Evolutionary conservation across 2,113 vertebrate genomes (phyloP).

Genomic region (Lampris incognitus): DNA sequence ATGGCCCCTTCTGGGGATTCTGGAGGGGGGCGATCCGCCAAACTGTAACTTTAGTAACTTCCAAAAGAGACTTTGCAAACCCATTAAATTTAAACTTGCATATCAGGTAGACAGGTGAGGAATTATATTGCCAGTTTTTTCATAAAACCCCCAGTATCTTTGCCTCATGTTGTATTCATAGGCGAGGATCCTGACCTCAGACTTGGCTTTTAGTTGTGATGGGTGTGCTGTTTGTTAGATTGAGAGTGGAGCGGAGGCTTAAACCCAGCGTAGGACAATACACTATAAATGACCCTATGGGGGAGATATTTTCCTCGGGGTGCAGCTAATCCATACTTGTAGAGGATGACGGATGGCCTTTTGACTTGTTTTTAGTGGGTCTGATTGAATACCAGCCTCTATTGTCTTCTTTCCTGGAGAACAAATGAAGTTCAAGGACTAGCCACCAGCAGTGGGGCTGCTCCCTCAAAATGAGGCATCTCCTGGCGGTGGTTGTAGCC

Average conservation of each 20-base stretch:
- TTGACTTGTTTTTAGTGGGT: constrained; percentile 55
- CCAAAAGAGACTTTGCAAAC: constrained; percentile 32
- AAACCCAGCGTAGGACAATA: constrained; percentile 34
- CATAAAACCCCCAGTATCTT: constrained; percentile 25
- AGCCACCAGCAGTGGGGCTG: constrained; percentile 39
- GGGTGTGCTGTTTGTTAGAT: constrained; percentile 17
- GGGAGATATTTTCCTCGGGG: constrained; percentile 46
- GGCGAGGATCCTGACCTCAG: constrained; percentile 25
- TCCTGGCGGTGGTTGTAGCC: no score
- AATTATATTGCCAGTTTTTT: constrained; percentile 10
- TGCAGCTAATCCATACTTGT: constrained; percentile 54
- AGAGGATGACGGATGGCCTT: constrained; percentile 49
- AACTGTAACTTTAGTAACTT: constrained; percentile 54
- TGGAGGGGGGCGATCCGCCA: constrained; percentile 19
- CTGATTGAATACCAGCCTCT: constrained; percentile 55
- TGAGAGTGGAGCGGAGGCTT: constrained; percentile 20
- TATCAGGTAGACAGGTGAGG: constrained; percentile 22
- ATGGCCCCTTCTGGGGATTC: constrained; percentile 17
- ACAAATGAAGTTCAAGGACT: constrained; percentile 56
- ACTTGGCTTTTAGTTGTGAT: constrained; percentile 24
- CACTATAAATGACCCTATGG: constrained; percentile 42
- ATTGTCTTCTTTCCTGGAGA: constrained; percentile 60
- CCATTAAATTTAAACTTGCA: constrained; percentile 26
- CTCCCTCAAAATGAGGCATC: constrained; percentile 40
- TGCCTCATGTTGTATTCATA: constrained; percentile 8